Evolutionary conservation across 2,797 vertebrate genomes (phyloP).

Genomic region (Lutjanus argentimaculatus): DNA sequence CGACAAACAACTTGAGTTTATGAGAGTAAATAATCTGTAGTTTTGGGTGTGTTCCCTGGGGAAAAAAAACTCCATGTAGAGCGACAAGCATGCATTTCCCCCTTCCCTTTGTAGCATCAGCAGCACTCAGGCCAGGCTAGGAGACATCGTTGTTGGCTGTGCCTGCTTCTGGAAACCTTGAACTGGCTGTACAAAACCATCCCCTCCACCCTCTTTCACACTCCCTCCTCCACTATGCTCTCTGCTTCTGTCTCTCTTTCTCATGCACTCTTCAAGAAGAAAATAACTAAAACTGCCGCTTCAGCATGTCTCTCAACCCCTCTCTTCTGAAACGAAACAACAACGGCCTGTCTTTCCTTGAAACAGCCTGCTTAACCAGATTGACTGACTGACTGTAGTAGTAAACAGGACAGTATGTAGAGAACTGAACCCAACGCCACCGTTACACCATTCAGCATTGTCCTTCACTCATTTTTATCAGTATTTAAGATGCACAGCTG

Average conservation of each 20-base stretch:
- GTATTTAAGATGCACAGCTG: conserved; percentile 14
- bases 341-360: conserved; percentile 69
- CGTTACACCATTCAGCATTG: neutral
- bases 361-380: conserved; percentile 80
- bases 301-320: conserved; percentile 85
- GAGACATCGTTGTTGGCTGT: conserved; percentile 84
- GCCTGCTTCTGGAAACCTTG: conserved; percentile 86
- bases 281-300: conserved; percentile 81
- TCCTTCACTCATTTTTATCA: conserved; percentile 2
- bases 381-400: conserved; percentile 55
- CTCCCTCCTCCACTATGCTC: conserved; percentile 73
- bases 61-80: conserved; percentile 25
- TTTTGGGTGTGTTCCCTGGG: conserved; percentile 6
- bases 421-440: conserved; percentile 83
- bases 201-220: conserved; percentile 72
- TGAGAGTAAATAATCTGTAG: conserved; percentile 18
- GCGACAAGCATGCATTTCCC: conserved; percentile 77
- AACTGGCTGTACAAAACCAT: conserved; percentile 84
- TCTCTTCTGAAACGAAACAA: conserved; percentile 70
- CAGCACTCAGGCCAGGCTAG: conserved; percentile 75
- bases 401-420: conserved; percentile 81
- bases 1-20: conserved; percentile 1
- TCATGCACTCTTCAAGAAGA: conserved; percentile 79
- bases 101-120: conserved; percentile 53
- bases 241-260: conserved; percentile 70